phyloP scores from a whole-genome alignment of 1,140 invertebrate species.

The Onthophagus taurus region DNA sequence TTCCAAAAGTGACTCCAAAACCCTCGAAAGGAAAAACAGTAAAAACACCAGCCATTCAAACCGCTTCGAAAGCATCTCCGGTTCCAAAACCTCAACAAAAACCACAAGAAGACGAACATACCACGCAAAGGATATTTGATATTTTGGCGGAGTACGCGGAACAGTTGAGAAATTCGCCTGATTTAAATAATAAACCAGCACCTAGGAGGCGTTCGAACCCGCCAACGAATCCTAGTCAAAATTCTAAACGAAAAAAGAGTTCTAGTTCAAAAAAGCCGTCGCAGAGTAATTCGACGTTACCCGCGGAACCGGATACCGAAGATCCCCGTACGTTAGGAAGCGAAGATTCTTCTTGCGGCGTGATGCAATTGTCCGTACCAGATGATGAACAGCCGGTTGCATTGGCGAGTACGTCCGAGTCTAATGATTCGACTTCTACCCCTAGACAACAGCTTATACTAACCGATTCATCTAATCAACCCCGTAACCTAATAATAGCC shows the following conservation, averaged over 20 bases:
- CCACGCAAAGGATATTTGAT: constrained; percentile 68
- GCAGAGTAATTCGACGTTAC: constrained; percentile 34
- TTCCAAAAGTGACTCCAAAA: constrained; percentile 44
- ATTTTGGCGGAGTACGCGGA: constrained; percentile 74
- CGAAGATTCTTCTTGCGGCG: constrained; percentile 59
- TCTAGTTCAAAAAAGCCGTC: constrained; percentile 48
- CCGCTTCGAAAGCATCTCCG: constrained; percentile 54
- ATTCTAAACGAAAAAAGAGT: constrained; percentile 63
- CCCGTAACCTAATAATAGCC: constrained; percentile 47
- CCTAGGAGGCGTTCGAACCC: constrained; percentile 63
- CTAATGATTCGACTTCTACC: constrained; percentile 25
- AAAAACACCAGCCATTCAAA: constrained; percentile 46
- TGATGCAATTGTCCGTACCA: constrained; percentile 45
- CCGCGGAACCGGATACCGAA: constrained; percentile 46
- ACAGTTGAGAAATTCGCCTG: constrained; percentile 67
- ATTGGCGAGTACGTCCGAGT: constrained; percentile 28
- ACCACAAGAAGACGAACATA: constrained; percentile 71
- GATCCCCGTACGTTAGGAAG: constrained; percentile 59
- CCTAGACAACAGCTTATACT: constrained; percentile 32
- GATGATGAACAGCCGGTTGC: constrained; percentile 33
- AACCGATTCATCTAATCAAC: constrained; percentile 30
- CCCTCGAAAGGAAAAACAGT: constrained; percentile 45
- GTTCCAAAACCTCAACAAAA: constrained; percentile 62
- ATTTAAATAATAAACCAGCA: constrained; percentile 71
- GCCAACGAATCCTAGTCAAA: constrained; percentile 57